phyloP scores from a whole-genome alignment of 1,140 invertebrate species.

The silkworm (Bombyx mori) region ASM3026992v2 NC_085116.1:3867001-3867500 shows the following conservation, averaged over 20 bases:
- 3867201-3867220: slow-evolving; percentile 14
- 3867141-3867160: slow-evolving; percentile 3
- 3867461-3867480: too few species aligned
- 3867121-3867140: slow-evolving; percentile 17
- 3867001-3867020: slow-evolving; percentile 38
- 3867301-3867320: slow-evolving; percentile 25
- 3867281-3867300: slow-evolving; percentile 25
- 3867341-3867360: slow-evolving; percentile 19
- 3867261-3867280: slow-evolving; percentile 22
- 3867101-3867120: slow-evolving; percentile 14
- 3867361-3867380: slow-evolving; percentile 24
- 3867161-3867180: slow-evolving; percentile 22
- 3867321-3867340: slow-evolving; percentile 25
- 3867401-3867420: too few species aligned
- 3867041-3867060: slow-evolving; percentile 56
- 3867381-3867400: too few species aligned
- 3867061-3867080: slow-evolving; percentile 33
- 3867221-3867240: slow-evolving; percentile 25
- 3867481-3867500: too few species aligned
- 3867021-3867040: slow-evolving; percentile 53
- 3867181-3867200: slow-evolving; percentile 29
- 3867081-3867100: slow-evolving; percentile 23
- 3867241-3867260: slow-evolving; percentile 23
- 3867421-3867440: too few species aligned
- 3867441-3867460: too few species aligned